Percentiles rank a stretch among this genome's conserved stretches.
These are phyloP conservation scores for Micromys minutus DNA, from an alignment of 2,113 vertebrate genomes.

Conservation along the genomic window DNA sequence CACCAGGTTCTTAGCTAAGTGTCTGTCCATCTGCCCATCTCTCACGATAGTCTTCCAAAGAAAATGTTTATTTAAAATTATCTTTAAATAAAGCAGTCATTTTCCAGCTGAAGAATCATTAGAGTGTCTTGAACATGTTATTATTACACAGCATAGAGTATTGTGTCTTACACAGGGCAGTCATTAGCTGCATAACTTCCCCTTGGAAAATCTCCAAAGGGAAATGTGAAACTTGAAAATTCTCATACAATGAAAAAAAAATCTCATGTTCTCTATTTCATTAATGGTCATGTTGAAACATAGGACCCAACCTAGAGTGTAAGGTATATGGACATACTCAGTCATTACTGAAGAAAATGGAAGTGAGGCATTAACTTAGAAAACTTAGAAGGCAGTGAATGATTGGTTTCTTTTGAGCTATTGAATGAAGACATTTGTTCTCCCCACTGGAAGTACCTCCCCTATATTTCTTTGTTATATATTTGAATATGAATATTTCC, in stretches of 20 bases:
- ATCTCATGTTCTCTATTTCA: not conserved
- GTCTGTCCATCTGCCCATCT: not conserved
- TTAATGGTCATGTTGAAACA: not conserved
- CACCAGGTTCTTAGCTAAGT: not conserved
- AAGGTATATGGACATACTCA: not conserved
- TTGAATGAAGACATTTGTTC: not conserved
- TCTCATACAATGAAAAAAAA: not conserved
- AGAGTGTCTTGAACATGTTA: not conserved
- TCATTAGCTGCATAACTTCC: not conserved
- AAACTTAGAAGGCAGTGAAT: not conserved
- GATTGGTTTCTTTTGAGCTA: not conserved
- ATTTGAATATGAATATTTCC: not conserved
- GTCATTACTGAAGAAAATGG: not conserved
- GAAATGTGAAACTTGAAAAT: not conserved
- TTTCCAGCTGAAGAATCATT: not conserved
- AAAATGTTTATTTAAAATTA: constrained; percentile 13
- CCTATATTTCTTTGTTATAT: not conserved
- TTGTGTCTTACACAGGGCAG: not conserved
- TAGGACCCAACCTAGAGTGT: not conserved
- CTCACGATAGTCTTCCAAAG: not conserved
- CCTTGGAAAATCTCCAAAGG: not conserved
- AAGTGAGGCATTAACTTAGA: not conserved
- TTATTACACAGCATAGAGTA: not conserved
- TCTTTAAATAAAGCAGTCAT: not conserved
- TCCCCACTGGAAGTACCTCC: not conserved